A percentile compares a stretch with the other conserved stretches of the same genome.
phyloP scores from a whole-genome alignment of 2,888 invertebrate genomes.

The Aspidapion aeneum region DNA sequence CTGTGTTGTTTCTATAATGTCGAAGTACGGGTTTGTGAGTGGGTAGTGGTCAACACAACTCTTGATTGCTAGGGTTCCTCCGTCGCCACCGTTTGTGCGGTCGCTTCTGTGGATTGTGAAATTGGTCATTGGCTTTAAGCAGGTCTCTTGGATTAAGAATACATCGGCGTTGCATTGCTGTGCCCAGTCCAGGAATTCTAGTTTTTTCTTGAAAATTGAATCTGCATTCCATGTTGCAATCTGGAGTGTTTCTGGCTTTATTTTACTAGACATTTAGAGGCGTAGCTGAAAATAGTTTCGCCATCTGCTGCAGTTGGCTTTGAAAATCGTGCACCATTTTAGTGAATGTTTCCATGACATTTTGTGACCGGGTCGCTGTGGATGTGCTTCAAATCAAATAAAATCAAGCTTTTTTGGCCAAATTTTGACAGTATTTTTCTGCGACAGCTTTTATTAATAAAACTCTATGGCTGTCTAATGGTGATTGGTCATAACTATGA shows the following conservation, averaged over 20 bases:
- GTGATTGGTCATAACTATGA: too few species aligned
- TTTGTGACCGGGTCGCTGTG: too few species aligned
- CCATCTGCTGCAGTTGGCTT: too few species aligned
- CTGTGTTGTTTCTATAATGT: not conserved
- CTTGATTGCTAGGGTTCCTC: not conserved
- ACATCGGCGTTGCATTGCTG: not conserved
- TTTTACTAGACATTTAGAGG: not conserved
- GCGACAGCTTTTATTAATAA: too few species aligned
- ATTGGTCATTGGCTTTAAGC: not conserved
- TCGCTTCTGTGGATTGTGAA: not conserved
- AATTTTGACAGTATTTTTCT: too few species aligned
- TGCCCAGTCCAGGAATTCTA: not conserved
- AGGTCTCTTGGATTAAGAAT: not conserved
- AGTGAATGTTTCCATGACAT: too few species aligned
- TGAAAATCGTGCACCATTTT: too few species aligned
- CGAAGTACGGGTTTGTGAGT: not conserved
- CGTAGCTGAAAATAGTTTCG: too few species aligned
- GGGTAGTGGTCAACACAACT: not conserved
- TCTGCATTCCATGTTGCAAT: not conserved
- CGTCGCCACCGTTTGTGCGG: not conserved
- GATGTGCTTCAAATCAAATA: too few species aligned
- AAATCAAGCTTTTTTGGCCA: too few species aligned
- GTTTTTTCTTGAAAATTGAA: not conserved
- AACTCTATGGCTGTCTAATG: too few species aligned
- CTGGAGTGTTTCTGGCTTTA: not conserved